Base-by-base conservation (phyloP, 1,140 invertebrate species). In the Diprion similis region DNA sequence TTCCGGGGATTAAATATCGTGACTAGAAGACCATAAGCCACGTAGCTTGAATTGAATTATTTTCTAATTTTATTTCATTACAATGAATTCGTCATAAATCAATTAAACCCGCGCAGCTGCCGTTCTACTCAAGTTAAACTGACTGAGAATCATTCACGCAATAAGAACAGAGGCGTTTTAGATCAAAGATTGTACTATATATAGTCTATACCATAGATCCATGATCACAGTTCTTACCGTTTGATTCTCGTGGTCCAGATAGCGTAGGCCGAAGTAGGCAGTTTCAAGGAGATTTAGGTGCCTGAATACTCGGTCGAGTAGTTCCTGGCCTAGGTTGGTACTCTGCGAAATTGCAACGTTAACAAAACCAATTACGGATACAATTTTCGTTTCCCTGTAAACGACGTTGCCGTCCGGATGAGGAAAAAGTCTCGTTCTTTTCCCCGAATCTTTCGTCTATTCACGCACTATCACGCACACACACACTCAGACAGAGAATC, bases 201-300 rank as follows among this genome's bases (percentile, higher is more conserved):
- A n/a, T n/a, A 51, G n/a, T 6, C 24, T 4, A 37, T 6, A 6
- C 24, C 24, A 37, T 3, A 37, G 24, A 37, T 37, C 24, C 6
- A 37, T 37, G 24, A 70, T 75, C 46, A 66, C 66, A 69, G 51
- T 72, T 86, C 90, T 93, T 91, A 96, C 95, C 87, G 95, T 95
- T 90, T 97, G 95, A 83, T 95, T 96, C 76, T 94, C 92, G 78
- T 93, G 91, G 84, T 97, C 95, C 47, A 97, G 89, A 83, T 95
- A 98, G 66, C 96, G 92, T 8, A 98, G 90, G 64, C 96, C 96
- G 86, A 98, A 98, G 85, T 97, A 98, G 73, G 95, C 94, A 24
- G 96, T 98, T 88, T 98, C 96, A 77, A 97, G 87, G 64, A 98
- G 91, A 89, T 97, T 97, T 73, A 98, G 90, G 85, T 97, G 95